Evolutionary conservation across 2,888 invertebrate genomes (phyloP).

Genomic region (Lobophora halterata): DNA sequence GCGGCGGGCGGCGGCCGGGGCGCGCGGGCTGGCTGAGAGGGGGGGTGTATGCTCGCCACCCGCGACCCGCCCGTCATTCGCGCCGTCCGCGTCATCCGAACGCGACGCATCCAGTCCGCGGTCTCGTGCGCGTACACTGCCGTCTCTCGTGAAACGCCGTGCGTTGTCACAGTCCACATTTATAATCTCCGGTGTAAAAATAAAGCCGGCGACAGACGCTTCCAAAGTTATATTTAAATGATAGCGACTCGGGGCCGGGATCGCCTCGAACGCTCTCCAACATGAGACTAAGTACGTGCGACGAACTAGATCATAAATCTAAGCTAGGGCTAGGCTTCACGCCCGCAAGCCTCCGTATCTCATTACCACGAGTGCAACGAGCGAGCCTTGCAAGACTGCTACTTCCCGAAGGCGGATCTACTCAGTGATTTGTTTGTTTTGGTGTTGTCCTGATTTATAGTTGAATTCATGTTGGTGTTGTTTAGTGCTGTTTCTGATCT

Average conservation of each 20-base stretch:
- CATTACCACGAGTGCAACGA: constrained; percentile 30
- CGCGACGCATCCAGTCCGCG: constrained; percentile 40
- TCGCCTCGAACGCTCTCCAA: constrained; percentile 63
- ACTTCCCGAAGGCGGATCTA: constrained; percentile 22
- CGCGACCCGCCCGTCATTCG: constrained; percentile 54
- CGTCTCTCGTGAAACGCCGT: constrained; percentile 57
- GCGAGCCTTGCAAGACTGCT: constrained; percentile 30
- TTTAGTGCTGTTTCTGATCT: constrained; percentile 43
- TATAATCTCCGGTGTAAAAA: constrained; percentile 72
- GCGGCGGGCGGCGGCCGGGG: constrained; percentile 27
- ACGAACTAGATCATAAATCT: constrained; percentile 53
- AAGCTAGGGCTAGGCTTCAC: constrained; percentile 39
- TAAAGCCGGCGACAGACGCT: constrained; percentile 77
- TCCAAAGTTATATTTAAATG: constrained; percentile 79
- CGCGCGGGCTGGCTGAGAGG: constrained; percentile 37
- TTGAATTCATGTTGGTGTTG: constrained; percentile 21
- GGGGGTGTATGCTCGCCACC: constrained; percentile 46
- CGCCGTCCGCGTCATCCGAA: constrained; percentile 51
- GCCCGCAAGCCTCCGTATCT: constrained; percentile 39
- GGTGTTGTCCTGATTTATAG: constrained; percentile 28
- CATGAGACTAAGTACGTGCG: constrained; percentile 77
- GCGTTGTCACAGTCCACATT: constrained; percentile 57
- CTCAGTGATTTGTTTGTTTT: constrained; percentile 34
- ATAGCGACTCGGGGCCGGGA: constrained; percentile 68
- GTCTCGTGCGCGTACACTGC: constrained; percentile 33